Base-by-base conservation (phyloP, 53 echinoderm and acorn worm species). In the Stichopus horrens region DNA sequence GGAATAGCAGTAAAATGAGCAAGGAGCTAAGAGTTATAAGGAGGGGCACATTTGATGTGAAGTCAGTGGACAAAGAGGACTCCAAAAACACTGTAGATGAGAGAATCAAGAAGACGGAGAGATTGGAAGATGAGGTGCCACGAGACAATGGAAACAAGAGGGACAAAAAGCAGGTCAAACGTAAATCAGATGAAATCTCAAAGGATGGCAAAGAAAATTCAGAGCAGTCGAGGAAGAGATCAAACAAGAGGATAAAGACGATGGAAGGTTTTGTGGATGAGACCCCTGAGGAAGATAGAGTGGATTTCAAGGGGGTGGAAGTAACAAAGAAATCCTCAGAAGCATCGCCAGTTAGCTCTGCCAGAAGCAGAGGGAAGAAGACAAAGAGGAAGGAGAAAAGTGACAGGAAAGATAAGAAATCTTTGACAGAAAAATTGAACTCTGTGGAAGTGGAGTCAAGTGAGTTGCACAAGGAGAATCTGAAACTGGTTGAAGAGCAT, bases 11-110 rank as follows among this genome's bases (percentile, higher is more conserved):
- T 9, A 52, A 10, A 75, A 23, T 4, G 11, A 19, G 52, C 7
- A 81, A 55, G 57, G 81, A 22, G 22, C 57, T 9, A 0, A 58
- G 22, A 16, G 81, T 81, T 4, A 9, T 55, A 13, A 85, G 85
- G 53, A 85, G 85, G 52, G 85, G 85, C 66, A 85, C 85, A 5
- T 85, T 85, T 68, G 85, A 56, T 20, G 58, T 81, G 19, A 19
- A 86, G 13, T 60, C 67, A 8, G 21, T 66, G 19, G 68, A 84
- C 18, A 14, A 68, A 37, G 52, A 86, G 8, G 54, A 65, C 22
- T 22, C 11, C 83, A 55, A 23, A 19, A 14, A 57, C 20, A 82
- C 18, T 55, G 57, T 55, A 82, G 82, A 57, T 11, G 58, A 56
- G 58, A 7, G 18, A 53, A 56, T 21, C 23, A 75, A 18, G 23